Conservation (phyloP, 2,888 invertebrate species). For the Ditula angustiorana region DNA sequence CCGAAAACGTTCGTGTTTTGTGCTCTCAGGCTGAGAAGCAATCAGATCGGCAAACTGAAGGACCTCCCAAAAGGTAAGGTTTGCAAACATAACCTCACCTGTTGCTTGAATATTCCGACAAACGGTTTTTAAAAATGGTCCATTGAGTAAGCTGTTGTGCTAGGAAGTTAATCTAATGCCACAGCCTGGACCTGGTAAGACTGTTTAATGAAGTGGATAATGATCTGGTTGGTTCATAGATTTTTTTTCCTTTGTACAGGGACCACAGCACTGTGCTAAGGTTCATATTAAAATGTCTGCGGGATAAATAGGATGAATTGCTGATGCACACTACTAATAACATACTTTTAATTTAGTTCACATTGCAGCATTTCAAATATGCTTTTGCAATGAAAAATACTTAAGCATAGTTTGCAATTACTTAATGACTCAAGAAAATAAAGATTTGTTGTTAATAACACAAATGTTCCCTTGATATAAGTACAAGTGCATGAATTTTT, state of each 20-base stretch:
- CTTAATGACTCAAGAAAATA: not conserved
- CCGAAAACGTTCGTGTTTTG: constrained; percentile 69
- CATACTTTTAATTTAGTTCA: not conserved
- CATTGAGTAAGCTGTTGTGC: not conserved
- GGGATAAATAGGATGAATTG: not conserved
- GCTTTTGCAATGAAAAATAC: not conserved
- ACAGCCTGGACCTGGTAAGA: not conserved
- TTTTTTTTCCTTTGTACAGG: not conserved
- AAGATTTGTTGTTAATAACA: not conserved
- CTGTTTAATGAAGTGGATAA: not conserved
- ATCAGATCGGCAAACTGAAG: constrained; percentile 66
- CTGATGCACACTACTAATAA: not conserved
- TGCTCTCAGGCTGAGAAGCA: constrained; percentile 71
- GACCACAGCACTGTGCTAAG: not conserved
- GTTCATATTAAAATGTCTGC: too few species aligned
- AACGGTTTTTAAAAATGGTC: not conserved
- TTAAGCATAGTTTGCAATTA: not conserved
- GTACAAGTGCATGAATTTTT: not conserved
- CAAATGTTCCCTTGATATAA: not conserved
- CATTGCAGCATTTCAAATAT: not conserved
- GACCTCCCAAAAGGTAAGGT: constrained; percentile 58
- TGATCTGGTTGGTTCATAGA: not conserved
- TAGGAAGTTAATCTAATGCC: not conserved
- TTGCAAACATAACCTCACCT: constrained; percentile 34
- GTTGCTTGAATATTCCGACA: not conserved